These are phyloP conservation scores for Ellobius talpinus DNA, from an alignment of 2,113 vertebrate genomes.

Conservation along the genomic window DNA sequence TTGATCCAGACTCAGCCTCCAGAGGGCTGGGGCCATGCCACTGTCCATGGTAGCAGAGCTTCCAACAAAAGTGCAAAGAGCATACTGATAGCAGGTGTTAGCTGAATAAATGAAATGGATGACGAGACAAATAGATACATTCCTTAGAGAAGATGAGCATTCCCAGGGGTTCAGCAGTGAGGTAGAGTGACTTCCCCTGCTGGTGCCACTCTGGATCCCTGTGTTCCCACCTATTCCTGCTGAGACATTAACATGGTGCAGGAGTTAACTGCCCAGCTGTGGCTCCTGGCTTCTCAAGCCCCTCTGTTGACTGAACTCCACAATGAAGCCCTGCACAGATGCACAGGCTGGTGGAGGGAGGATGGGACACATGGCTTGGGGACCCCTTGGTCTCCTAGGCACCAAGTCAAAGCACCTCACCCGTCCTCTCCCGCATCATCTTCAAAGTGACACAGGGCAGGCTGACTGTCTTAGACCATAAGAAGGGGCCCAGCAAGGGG, in stretches of 20 bases:
- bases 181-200: background rate
- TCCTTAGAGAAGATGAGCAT: background rate
- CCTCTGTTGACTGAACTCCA: background rate
- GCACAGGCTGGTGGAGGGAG: background rate
- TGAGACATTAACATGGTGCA: background rate
- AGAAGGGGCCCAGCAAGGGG: background rate
- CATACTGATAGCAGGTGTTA: rapidly evolving
- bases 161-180: background rate
- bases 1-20: background rate
- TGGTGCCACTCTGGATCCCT: background rate
- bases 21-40: background rate
- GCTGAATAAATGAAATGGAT: background rate
- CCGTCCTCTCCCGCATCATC: background rate
- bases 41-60: background rate
- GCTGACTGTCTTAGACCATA: background rate
- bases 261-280: background rate
- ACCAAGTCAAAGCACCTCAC: background rate
- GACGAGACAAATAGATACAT: background rate
- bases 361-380: background rate
- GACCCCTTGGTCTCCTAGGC: background rate
- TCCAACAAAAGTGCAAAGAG: background rate
- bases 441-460: background rate
- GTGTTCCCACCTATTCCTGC: background rate
- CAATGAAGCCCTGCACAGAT: background rate
- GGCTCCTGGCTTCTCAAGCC: background rate